A percentile compares a stretch with the other conserved stretches of the same genome.
phyloP scores from a whole-genome alignment of 2,888 invertebrate species.

The Cheiracanthium punctorium region DNA sequence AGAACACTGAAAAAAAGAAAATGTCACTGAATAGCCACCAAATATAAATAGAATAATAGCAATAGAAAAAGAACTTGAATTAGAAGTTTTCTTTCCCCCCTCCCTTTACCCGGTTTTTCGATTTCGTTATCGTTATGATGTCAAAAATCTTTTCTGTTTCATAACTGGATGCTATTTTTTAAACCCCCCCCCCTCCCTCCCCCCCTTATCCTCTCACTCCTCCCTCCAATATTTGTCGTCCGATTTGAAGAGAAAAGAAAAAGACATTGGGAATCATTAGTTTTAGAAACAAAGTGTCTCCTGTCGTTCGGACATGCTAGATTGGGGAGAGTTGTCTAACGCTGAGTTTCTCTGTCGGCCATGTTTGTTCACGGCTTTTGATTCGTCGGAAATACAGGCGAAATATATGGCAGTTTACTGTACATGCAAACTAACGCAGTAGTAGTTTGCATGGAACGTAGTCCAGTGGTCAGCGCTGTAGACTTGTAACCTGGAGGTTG shows the following conservation, averaged over 20 bases:
- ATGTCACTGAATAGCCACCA: background rate
- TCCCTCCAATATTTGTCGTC: too few species aligned
- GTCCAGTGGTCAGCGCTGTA: too few species aligned
- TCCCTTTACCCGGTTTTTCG: too few species aligned
- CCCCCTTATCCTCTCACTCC: too few species aligned
- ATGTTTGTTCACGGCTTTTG: background rate
- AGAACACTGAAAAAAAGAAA: too few species aligned
- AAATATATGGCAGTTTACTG: too few species aligned
- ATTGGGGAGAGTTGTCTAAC: background rate
- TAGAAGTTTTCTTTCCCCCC: background rate
- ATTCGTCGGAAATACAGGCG: too few species aligned
- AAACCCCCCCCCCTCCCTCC: background rate
- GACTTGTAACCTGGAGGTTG: too few species aligned
- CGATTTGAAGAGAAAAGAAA: background rate
- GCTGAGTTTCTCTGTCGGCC: background rate
- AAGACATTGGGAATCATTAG: background rate
- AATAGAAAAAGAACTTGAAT: background rate
- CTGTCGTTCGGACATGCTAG: slow-evolving; percentile 8
- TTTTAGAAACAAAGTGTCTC: slow-evolving; percentile 10
- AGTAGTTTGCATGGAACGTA: too few species aligned
- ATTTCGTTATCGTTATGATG: slow-evolving; percentile 1
- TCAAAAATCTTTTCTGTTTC: slow-evolving; percentile 1
- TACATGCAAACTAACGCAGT: too few species aligned
- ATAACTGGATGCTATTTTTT: background rate
- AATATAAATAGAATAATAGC: background rate